Percentiles rank a stretch among this genome's conserved stretches.
phyloP scores from a whole-genome alignment of 37 sponge, comb jelly and placozoan species.

The Lycopodina hypogea region DNA sequence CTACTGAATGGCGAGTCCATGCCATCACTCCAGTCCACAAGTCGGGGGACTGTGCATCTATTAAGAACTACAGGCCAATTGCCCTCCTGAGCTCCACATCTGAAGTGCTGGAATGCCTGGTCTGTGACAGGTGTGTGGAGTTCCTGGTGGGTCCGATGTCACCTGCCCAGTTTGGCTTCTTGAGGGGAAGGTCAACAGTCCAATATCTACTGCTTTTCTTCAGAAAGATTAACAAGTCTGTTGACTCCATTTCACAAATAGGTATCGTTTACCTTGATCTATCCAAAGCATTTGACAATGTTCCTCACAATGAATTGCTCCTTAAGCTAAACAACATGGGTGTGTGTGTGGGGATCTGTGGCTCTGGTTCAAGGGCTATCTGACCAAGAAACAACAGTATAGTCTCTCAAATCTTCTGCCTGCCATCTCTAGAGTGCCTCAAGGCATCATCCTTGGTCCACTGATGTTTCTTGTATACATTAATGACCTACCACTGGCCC shows the following conservation, averaged over 20 bases:
- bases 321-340: constrained; percentile 16
- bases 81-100: constrained; percentile 15
- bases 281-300: constrained; percentile 26
- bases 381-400: constrained; percentile 3
- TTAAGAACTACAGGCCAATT: constrained; percentile 39
- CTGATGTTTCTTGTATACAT: constrained; percentile 31
- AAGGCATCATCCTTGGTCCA: constrained; percentile 36
- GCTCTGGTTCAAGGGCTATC: constrained; percentile 29
- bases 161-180: constrained; percentile 22
- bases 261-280: constrained; percentile 29
- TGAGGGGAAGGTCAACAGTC: background rate
- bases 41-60: background rate
- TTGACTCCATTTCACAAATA: background rate
- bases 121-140: background rate
- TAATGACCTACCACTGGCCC: constrained; percentile 15
- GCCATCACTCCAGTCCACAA: constrained; percentile 32
- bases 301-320: constrained; percentile 23
- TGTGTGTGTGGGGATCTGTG: too few relatives aligned
- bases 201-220: constrained; percentile 7
- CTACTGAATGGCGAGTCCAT: constrained; percentile 32
- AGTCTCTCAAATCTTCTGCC: constrained; percentile 11
- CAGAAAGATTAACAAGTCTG: background rate
- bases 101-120: constrained; percentile 26
- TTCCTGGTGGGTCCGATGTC: background rate
- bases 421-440: constrained; percentile 32